Conservation (phyloP, 2,113 vertebrate species). For the Noctilio leporinus region DNA sequence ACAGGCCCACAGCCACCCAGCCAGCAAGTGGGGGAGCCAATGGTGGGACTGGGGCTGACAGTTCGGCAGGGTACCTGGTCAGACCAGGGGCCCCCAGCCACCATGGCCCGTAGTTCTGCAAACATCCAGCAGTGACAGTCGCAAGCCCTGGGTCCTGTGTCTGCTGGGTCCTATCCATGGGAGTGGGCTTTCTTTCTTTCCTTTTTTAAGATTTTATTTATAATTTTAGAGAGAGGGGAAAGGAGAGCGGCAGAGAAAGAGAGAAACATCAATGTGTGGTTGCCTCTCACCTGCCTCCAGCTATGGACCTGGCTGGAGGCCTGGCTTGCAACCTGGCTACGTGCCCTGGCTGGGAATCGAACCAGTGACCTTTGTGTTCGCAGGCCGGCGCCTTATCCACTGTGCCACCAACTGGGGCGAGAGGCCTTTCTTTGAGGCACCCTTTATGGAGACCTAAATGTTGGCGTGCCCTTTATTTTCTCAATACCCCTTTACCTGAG, state of each 20-base stretch:
- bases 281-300: no score
- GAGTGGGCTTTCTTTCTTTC: not conserved
- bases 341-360: no score
- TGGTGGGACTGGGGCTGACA: not conserved
- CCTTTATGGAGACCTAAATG: not conserved
- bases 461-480: not conserved
- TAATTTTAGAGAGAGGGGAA: no score
- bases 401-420: no score
- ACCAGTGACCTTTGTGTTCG: no score
- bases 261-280: no score
- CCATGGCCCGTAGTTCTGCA: fast-evolving
- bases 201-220: no score
- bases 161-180: not conserved
- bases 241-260: no score
- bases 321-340: no score
- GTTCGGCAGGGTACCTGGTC: not conserved
- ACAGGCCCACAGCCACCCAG: not conserved
- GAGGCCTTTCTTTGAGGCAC: not conserved
- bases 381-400: no score
- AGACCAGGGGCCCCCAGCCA: not conserved
- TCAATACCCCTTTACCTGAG: not conserved
- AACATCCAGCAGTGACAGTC: fast-evolving
- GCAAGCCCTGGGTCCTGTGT: not conserved
- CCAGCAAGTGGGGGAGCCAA: not conserved
- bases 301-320: no score